Base-by-base conservation (phyloP, 2,888 invertebrate species). In the Leptopilina drosophilae region DNA sequence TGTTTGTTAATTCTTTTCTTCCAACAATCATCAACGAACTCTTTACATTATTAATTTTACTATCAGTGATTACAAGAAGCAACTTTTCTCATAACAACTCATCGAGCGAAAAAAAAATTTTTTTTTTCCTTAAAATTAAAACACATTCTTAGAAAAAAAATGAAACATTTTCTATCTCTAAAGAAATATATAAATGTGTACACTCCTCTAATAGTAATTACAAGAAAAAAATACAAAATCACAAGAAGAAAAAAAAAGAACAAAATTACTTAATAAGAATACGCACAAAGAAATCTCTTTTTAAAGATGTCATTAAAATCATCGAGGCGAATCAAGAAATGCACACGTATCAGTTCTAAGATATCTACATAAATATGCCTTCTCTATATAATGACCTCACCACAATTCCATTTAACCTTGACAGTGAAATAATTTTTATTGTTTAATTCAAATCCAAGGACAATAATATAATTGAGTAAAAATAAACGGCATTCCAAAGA, bases 351-450 rank as follows among this genome's bases (percentile, higher is more conserved):
- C 20, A 46, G 14, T 12, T 49, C 11, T 49, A 20, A 20, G 20
- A 11, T 49, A 14, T 46, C 11, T 33, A 20, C 20, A 62, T 11
- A 66, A 46, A 26, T 56, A 14, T 46, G 64, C 12, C 3, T 12
- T 64, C 14, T 4, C 15, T 62, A 62, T 62, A 62, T 62, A 73
- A 53, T 73, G 56, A 73, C n/a, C 73, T 73, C 73, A 73, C 33
- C 33, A 26, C 53, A 49, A 49, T 33, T 42, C 42, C 1, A 42
- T 56, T 56, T 56, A 56, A 56, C 56, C 53, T 33, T 56, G 56
- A n/a, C 73, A 73, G 33, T 73, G 73, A 73, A 73, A 73, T 73
- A 9, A 73, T 73, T 73, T 33, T 56, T 73, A 59, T 59, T 62
- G 56, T n/a, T 49, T 26, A 69, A 53, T 53, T n/a, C 56, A 3